Conservation (phyloP, 2,888 invertebrate genomes). For the Philhelius pedissequus region DNA sequence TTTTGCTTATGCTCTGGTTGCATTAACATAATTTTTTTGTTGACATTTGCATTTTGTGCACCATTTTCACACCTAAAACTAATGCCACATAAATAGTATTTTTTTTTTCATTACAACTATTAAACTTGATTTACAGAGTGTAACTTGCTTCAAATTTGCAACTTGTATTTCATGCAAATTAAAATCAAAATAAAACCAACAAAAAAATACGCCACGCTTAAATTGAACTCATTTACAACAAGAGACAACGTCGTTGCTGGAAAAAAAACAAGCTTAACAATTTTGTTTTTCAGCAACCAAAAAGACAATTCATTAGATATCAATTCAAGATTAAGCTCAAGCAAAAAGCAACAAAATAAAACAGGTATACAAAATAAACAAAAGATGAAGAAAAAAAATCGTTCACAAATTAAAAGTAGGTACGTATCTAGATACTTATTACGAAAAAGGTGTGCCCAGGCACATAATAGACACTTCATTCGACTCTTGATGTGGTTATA, state of each 20-base stretch:
- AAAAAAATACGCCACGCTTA: neutral
- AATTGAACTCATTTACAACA: conserved; percentile 43
- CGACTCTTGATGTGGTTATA: conserved; percentile 25
- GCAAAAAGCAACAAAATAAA: conserved; percentile 10
- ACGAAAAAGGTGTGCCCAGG: conserved; percentile 45
- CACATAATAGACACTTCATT: conserved; percentile 46
- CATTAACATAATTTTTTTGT: neutral
- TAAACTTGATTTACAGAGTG: conserved; percentile 21
- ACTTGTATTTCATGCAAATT: conserved; percentile 32
- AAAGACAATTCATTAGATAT: conserved; percentile 65
- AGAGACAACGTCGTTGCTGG: neutral
- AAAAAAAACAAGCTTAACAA: conserved; percentile 8
- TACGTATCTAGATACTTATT: conserved; percentile 13
- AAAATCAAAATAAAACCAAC: neutral
- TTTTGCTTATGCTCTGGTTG: neutral
- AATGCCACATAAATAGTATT: conserved; percentile 17
- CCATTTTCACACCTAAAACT: conserved; percentile 37
- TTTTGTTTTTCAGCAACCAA: neutral
- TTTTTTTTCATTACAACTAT: conserved; percentile 12
- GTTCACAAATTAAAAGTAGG: neutral
- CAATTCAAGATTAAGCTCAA: conserved; percentile 49
- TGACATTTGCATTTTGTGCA: conserved; percentile 33
- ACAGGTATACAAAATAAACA: conserved; percentile 24
- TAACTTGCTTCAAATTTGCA: conserved; percentile 17
- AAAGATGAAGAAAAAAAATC: conserved; percentile 1